phyloP scores from a whole-genome alignment of 2,888 invertebrate species.

The Belgica antarctica region DNA sequence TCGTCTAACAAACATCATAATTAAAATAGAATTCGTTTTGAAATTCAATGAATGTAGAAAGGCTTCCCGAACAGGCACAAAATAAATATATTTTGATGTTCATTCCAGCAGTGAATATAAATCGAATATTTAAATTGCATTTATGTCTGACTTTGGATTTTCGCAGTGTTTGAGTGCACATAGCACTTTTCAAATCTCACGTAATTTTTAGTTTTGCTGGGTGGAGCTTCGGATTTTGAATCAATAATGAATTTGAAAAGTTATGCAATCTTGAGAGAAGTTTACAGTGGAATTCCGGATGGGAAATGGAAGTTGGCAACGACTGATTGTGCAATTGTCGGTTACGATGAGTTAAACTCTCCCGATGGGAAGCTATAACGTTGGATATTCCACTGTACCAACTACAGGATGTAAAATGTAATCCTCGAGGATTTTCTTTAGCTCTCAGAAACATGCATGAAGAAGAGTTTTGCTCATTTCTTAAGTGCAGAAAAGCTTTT shows the following conservation, averaged over 20 bases:
- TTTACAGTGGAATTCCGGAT: background rate
- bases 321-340: too few species aligned
- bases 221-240: background rate
- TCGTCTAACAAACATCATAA: constrained; percentile 1
- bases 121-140: constrained; percentile 11
- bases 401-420: too few species aligned
- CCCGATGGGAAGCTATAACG: too few species aligned
- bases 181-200: background rate
- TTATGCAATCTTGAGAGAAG: background rate
- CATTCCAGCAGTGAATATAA: background rate
- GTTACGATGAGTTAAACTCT: too few species aligned
- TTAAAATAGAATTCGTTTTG: background rate
- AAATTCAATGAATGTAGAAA: constrained; percentile 4
- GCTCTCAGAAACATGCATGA: background rate
- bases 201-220: background rate
- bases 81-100: too few species aligned
- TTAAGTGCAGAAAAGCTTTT: background rate
- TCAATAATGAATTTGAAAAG: background rate
- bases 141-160: constrained; percentile 8
- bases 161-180: background rate
- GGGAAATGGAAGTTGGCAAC: too few species aligned
- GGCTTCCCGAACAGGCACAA: too few species aligned
- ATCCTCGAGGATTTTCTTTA: too few species aligned
- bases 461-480: too few species aligned
- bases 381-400: too few species aligned